Evolutionary conservation across 2,113 vertebrate species (phyloP), one percentile per base, ranked within the genome.

Genomic region (Quiscalus mexicanus): DNA sequence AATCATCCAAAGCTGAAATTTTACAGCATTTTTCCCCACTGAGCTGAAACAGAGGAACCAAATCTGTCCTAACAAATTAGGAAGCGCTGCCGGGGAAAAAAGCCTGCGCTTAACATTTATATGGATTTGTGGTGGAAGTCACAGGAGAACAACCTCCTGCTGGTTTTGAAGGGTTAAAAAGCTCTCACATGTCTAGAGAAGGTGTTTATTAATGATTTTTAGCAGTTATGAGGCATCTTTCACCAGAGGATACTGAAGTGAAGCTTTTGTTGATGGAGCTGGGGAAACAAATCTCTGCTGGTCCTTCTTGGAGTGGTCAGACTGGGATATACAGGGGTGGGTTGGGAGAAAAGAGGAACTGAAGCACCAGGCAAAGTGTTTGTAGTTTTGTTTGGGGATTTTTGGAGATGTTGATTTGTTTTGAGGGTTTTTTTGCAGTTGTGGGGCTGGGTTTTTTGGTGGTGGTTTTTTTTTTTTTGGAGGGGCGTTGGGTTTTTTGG

Each of bases 401-500:
- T 31, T 75, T 2, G 9, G 42, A 15, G 20, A 9, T 0, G 0
- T 8, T 55, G 31, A 12, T 64, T 87, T 77, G 10, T 10, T 50
- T n/a, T 8, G 3, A 55, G 56, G 56, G 4, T 2, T 49, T 58
- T 81, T 47, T 45, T 33, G 47, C 27, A 12, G 15, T n/a, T n/a
- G 19, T 18, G 21, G 23, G 25, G 6, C 24, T 31, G 25, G 16
- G 2, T 8, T 53, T 50, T 50, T 30, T 19, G 5, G 18, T 47
- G 13, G 18, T 11, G 47, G 9, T 3, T 28, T 3, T 2, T 31
- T 47, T 62, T 7, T 31, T 47, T 62, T 7, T 30, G 24, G 17
- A 27, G 31, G 15, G 14, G 3, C 0, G 2, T 41, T 49, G 35
- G 12, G 1, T 15, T 60, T 59, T 50, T 33, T 10, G 17, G 28